Base-by-base conservation (phyloP, 2,113 vertebrate species). In the Aptenodytes forsteri region DNA sequence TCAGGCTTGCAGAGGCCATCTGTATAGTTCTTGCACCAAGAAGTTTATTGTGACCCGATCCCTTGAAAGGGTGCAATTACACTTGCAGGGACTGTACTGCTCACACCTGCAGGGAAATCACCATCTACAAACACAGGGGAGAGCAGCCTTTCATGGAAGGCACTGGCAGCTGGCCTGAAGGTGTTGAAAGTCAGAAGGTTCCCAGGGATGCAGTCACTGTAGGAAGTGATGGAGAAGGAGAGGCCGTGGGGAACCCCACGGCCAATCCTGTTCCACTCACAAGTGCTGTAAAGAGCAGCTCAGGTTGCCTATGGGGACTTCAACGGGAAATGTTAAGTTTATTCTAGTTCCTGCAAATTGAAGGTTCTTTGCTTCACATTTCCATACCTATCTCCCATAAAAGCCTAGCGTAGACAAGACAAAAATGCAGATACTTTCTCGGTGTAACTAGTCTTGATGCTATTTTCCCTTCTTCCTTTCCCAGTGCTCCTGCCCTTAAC, bases 191-290 rank as follows among this genome's bases (percentile, higher is more conserved):
- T 27, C 32, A 11, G 13, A 65, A 70, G 21, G 32, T 58, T 56
- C 44, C 29, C 17, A 2, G 36, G 49, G 30, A 77, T 44, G 13
- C 0, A 0, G 32, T 52, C n/a, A 34, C 30, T 54, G 49, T 25
- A 86, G 82, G 67, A 77, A 75, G 27, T 16, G n/a, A 61, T 19
- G 29, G 38, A 81, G 42, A 20, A 76, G 27, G 15, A 83, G 18
- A n/a, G n/a, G 26, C 36, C 0, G 0, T 11, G 47, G 38, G 36
- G 21, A 78, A n/a, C 18, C 4, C 32, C 36, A 20, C 2, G 2
- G 34, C 32, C 0, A 2, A 69, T 36, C 50, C 58, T 73, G 16
- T 89, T 86, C 25, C 29, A 15, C n/a, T 73, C 65, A 40, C 22
- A 67, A 52, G 22, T 11, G 6, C 29, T 32, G 22, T 62, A 34